Conservation (phyloP, 2,888 invertebrate genomes). For the Globia sparganii region DNA sequence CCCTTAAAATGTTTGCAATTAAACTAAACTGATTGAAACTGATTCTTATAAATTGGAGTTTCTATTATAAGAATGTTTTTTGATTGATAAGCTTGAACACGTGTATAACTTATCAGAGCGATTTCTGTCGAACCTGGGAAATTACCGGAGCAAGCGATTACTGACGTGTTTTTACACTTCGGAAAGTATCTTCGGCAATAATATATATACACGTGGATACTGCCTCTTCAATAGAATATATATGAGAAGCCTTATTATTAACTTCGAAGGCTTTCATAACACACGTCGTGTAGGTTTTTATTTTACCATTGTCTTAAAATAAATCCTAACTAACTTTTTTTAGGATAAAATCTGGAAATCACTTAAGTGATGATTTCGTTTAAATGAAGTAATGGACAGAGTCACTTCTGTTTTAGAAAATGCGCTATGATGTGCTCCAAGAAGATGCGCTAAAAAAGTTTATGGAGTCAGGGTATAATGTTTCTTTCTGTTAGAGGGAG, state of each 20-base stretch:
- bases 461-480: no score
- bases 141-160: neutral
- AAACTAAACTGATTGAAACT: neutral
- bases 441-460: no score
- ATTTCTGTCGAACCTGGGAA: neutral
- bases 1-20: no score
- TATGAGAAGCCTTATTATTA: neutral
- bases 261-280: neutral
- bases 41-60: constrained; percentile 4
- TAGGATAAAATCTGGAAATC: neutral
- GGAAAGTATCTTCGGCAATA: neutral
- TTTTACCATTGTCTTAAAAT: neutral
- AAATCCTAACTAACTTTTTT: no score
- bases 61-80: neutral
- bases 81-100: neutral
- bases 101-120: neutral
- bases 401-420: neutral
- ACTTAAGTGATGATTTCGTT: neutral
- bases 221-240: neutral
- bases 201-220: neutral
- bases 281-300: neutral
- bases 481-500: no score
- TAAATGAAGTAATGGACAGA: neutral
- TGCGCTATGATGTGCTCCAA: neutral
- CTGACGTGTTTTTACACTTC: constrained; percentile 5